phyloP scores from a whole-genome alignment of 2,797 vertebrate species.

The Hylomyscus alleni region DNA sequence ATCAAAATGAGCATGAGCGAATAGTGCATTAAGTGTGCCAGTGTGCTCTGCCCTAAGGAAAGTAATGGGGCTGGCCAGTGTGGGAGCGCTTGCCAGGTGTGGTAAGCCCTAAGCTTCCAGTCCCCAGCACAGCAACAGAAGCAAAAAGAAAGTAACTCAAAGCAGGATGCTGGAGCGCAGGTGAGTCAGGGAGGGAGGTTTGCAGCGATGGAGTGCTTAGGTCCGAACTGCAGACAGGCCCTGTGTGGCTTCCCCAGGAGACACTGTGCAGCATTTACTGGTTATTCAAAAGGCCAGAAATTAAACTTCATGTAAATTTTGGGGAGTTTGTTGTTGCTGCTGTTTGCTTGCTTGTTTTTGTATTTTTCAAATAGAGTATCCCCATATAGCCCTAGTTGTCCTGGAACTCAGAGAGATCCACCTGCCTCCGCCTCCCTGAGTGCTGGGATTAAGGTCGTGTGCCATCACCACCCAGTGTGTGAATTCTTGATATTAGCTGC shows the following conservation, averaged over 20 bases:
- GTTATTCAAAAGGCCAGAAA: neutral
- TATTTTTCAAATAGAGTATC: neutral
- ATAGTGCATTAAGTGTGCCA: neutral
- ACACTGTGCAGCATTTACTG: neutral
- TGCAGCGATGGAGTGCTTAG: neutral
- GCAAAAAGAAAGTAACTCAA: neutral
- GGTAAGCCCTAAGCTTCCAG: neutral
- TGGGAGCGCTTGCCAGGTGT: neutral
- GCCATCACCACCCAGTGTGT: neutral
- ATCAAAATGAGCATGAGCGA: neutral
- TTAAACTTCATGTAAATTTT: neutral
- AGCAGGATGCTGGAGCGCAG: neutral
- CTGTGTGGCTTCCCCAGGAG: neutral
- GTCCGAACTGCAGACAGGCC: neutral
- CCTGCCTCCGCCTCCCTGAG: neutral
- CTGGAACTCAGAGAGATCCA: neutral
- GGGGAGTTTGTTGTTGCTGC: neutral
- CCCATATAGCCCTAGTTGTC: too few relatives aligned
- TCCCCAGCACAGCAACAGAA: neutral
- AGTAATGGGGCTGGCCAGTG: neutral
- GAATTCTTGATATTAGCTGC: slow-evolving; percentile 18
- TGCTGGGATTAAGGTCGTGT: neutral
- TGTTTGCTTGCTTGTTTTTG: neutral
- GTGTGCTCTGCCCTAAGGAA: neutral
- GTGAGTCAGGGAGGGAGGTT: too few relatives aligned